phyloP scores from a whole-genome alignment of 2,888 invertebrate species.

The Apamea epomidion region DNA sequence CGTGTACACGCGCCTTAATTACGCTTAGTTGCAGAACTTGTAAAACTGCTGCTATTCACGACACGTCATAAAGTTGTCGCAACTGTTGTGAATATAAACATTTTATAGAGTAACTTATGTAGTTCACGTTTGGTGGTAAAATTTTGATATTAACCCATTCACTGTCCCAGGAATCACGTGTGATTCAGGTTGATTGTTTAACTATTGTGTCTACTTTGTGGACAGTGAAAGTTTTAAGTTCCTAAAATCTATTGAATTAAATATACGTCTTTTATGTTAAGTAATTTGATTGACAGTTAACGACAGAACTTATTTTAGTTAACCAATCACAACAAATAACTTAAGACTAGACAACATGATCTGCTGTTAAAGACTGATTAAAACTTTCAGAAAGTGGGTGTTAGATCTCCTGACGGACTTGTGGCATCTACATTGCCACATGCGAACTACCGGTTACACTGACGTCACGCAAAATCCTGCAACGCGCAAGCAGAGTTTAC shows the following conservation, averaged over 20 bases:
- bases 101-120: neutral
- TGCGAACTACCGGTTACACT: too few species aligned
- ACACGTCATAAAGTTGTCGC: slow-evolving; percentile 27
- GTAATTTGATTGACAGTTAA: too few species aligned
- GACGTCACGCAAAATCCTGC: too few species aligned
- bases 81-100: slow-evolving; percentile 27
- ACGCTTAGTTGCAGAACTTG: slow-evolving; percentile 28
- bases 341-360: neutral
- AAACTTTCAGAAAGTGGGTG: neutral
- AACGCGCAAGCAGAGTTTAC: too few species aligned
- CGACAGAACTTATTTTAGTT: too few species aligned
- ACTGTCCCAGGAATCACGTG: too few species aligned
- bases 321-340: neutral
- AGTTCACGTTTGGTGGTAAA: slow-evolving; percentile 3
- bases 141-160: neutral
- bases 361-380: neutral
- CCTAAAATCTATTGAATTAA: too few species aligned
- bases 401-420: too few species aligned
- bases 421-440: neutral
- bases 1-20: slow-evolving; percentile 38
- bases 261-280: too few species aligned
- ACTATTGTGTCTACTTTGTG: too few species aligned
- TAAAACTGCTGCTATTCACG: slow-evolving; percentile 33
- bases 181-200: too few species aligned
- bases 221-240: too few species aligned